Percentiles rank a stretch among this genome's conserved stretches.
phyloP scores from a whole-genome alignment of 1,140 invertebrate species.

The Aleiodes sp. region DNA sequence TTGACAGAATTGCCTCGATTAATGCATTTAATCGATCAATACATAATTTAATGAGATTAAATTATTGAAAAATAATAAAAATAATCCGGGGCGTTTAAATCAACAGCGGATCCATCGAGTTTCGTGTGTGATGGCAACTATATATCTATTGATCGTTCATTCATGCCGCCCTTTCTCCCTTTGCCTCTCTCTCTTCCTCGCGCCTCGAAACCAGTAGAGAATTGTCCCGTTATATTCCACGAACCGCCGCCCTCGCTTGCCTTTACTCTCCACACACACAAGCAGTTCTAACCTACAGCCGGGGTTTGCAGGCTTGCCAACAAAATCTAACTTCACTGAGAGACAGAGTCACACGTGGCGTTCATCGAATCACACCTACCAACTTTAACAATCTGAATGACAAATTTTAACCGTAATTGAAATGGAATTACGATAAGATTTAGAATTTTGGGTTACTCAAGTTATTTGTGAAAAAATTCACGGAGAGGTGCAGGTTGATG shows the following conservation, averaged over 20 bases:
- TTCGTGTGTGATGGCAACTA: constrained; percentile 51
- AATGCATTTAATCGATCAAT: neutral
- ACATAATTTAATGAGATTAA: neutral
- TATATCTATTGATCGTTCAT: constrained; percentile 64
- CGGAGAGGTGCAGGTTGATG: too few relatives aligned
- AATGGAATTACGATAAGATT: too few relatives aligned
- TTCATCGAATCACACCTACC: constrained; percentile 34
- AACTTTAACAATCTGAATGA: constrained; percentile 21
- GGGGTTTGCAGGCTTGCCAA: constrained; percentile 46
- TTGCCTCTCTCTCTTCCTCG: constrained; percentile 35
- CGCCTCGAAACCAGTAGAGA: constrained; percentile 19
- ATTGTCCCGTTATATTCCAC: constrained; percentile 31
- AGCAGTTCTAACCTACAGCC: neutral
- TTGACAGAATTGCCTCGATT: too few relatives aligned
- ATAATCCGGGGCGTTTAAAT: neutral
- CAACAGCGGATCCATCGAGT: constrained; percentile 37
- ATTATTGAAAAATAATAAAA: neutral
- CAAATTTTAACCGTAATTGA: too few relatives aligned
- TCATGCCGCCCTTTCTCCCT: constrained; percentile 53
- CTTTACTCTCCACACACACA: neutral
- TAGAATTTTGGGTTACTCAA: too few relatives aligned
- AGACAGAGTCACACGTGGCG: constrained; percentile 48
- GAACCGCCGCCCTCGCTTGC: constrained; percentile 34
- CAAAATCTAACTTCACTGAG: constrained; percentile 26
- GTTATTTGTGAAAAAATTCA: too few relatives aligned